These are phyloP conservation scores for Miichthys miiuy DNA, from an alignment of 2,797 vertebrate species.

Conservation along the genomic window DNA sequence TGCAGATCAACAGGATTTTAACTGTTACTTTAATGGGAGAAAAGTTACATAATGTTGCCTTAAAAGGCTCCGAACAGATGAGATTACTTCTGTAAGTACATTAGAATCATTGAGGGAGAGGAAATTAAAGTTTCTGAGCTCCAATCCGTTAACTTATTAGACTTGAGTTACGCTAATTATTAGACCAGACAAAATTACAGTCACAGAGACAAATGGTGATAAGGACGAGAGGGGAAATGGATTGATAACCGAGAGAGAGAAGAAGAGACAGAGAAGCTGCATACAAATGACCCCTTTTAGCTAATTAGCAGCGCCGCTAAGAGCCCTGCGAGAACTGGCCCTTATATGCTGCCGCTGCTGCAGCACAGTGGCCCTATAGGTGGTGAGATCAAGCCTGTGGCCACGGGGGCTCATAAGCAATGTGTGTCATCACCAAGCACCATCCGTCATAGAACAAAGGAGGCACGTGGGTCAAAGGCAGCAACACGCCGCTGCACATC, in stretches of 20 bases:
- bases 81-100: background rate
- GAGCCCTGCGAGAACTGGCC: constrained; percentile 55
- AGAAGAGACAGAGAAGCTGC: constrained; percentile 38
- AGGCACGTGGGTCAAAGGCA: constrained; percentile 55
- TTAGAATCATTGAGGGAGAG: background rate
- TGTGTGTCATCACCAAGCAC: constrained; percentile 50
- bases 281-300: constrained; percentile 69
- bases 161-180: constrained; percentile 59
- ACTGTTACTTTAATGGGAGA: too few relatives aligned
- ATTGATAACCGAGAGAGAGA: constrained; percentile 42
- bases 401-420: constrained; percentile 54
- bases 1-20: too few relatives aligned
- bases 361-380: constrained; percentile 50
- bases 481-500: constrained; percentile 19
- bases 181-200: constrained; percentile 63
- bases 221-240: constrained; percentile 6
- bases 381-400: constrained; percentile 49
- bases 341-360: constrained; percentile 30
- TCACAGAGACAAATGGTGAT: constrained; percentile 43
- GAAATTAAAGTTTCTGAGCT: constrained; percentile 55
- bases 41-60: too few relatives aligned
- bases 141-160: constrained; percentile 55
- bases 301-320: constrained; percentile 66
- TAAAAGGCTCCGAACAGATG: background rate
- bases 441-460: constrained; percentile 76